Conservation (phyloP, 2,888 invertebrate genomes). For the Notodonta ziczac region DNA sequence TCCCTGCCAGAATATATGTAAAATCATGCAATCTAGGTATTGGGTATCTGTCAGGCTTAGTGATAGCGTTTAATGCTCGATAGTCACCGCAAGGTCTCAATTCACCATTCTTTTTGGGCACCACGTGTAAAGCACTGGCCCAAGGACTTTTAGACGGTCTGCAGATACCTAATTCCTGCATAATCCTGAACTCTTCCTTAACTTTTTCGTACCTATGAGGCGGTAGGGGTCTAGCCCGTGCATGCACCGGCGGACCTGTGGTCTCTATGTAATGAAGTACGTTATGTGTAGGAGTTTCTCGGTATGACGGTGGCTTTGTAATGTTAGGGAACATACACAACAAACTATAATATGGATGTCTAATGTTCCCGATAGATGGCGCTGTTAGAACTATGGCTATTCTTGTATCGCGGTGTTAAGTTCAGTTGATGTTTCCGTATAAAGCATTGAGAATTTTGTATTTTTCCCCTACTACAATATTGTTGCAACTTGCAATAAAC, state of each 20-base stretch:
- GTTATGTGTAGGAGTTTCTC: constrained; percentile 11
- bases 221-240: constrained; percentile 6
- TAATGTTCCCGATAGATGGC: too few relatives aligned
- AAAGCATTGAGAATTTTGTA: too few relatives aligned
- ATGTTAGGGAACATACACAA: constrained; percentile 14
- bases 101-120: neutral
- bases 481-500: too few relatives aligned
- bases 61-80: constrained; percentile 8
- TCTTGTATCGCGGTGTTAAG: too few relatives aligned
- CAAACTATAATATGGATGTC: neutral
- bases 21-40: constrained; percentile 17
- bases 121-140: constrained; percentile 4
- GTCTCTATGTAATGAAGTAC: constrained; percentile 23
- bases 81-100: constrained; percentile 10
- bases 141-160: constrained; percentile 8
- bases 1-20: constrained; percentile 11
- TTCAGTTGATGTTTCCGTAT: too few relatives aligned
- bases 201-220: constrained; percentile 3
- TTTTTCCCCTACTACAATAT: too few relatives aligned
- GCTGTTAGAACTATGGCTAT: too few relatives aligned
- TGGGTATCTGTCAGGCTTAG: constrained; percentile 16
- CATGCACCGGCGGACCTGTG: constrained; percentile 16
- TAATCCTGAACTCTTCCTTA: constrained; percentile 4
- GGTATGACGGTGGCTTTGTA: constrained; percentile 17
- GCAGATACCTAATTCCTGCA: constrained; percentile 7